Evolutionary conservation across 2,888 invertebrate genomes (phyloP).

Genomic region (Colostygia pectinataria): DNA sequence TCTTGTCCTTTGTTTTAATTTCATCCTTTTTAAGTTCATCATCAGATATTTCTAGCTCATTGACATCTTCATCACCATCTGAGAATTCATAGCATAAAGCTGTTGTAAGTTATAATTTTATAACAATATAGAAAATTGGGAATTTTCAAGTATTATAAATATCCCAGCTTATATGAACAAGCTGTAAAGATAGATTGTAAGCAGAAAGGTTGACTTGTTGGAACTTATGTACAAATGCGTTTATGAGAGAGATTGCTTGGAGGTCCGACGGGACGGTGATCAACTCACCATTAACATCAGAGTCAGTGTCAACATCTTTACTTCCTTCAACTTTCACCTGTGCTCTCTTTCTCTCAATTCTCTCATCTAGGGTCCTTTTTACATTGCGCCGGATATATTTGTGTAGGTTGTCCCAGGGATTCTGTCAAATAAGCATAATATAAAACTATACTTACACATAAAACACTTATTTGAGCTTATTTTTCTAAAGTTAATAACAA

Average conservation of each 20-base stretch:
- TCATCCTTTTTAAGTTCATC: conserved; percentile 90
- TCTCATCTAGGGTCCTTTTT: conserved; percentile 92
- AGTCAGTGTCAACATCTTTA: conserved; percentile 77
- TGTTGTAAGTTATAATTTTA: too few species aligned
- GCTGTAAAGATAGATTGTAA: too few species aligned
- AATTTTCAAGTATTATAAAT: too few species aligned
- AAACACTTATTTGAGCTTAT: too few species aligned
- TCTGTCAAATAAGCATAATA: conserved; percentile 58
- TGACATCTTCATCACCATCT: conserved; percentile 70
- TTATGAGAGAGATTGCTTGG: too few species aligned
- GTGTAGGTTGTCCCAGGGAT: conserved; percentile 90
- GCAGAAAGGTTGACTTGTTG: too few species aligned
- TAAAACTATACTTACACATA: not conserved
- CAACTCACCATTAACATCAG: conserved; percentile 70
- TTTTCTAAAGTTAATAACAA: too few species aligned
- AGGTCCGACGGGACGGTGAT: too few species aligned
- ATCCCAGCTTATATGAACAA: too few species aligned
- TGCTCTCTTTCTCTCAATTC: conserved; percentile 84
- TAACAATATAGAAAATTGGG: too few species aligned
- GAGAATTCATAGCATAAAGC: too few species aligned
- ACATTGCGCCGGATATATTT: conserved; percentile 92
- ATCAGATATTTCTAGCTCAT: conserved; percentile 87
- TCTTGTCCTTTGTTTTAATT: conserved; percentile 86
- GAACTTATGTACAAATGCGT: too few species aligned
- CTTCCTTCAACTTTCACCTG: conserved; percentile 71